Percentiles rank a stretch among this genome's conserved stretches.
Conservation (phyloP, 1,140 invertebrate genomes). For the Aphidius ervi region DNA sequence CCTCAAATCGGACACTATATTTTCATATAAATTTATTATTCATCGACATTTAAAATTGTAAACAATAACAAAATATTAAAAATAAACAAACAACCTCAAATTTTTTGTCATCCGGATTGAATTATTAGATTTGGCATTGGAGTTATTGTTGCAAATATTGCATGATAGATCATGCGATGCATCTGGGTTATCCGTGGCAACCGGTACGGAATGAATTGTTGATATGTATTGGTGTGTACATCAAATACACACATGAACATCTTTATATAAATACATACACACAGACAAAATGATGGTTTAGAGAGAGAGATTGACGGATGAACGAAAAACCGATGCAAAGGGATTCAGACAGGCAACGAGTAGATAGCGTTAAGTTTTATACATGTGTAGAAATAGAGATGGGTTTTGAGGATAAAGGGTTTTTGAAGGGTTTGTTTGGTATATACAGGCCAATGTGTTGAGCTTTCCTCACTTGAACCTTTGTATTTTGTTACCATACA, state of each 20-base stretch:
- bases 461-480: constrained; percentile 1
- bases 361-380: not conserved
- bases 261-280: too few species aligned
- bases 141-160: constrained; percentile 11
- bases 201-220: constrained; percentile 15
- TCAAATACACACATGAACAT: too few species aligned
- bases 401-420: too few species aligned
- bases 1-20: too few species aligned
- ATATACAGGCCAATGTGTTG: too few species aligned
- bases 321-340: constrained; percentile 20
- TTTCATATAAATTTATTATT: too few species aligned
- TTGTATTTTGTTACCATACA: constrained; percentile 5
- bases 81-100: not conserved
- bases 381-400: too few species aligned
- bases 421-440: too few species aligned
- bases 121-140: constrained; percentile 12
- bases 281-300: too few species aligned
- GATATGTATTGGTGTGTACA: not conserved
- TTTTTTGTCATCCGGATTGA: constrained; percentile 4
- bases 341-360: constrained; percentile 9
- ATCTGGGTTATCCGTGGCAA: constrained; percentile 20
- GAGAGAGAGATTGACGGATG: constrained; percentile 9
- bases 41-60: too few species aligned
- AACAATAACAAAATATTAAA: not conserved
- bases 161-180: constrained; percentile 19